phyloP scores from a whole-genome alignment of 2,113 vertebrate genomes.

The Paralichthys olivaceus region DNA sequence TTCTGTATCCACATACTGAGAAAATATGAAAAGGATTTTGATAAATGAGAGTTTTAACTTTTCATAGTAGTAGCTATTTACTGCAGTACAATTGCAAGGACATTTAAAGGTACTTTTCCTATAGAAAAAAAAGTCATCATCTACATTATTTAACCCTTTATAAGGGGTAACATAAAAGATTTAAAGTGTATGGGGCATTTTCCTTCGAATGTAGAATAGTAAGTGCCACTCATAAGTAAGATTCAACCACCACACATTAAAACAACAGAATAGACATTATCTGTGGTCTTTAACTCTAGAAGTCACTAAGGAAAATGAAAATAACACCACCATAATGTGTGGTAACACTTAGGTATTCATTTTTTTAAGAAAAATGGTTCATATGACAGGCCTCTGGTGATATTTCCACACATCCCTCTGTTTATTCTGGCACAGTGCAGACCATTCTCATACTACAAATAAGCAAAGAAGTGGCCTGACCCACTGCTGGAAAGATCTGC shows the following conservation, averaged over 20 bases:
- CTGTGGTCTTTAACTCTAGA: neutral
- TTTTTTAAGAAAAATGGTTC: slow-evolving; percentile 10
- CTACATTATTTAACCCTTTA: too few relatives aligned
- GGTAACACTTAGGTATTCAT: neutral
- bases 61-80: too few relatives aligned
- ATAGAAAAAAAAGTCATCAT: neutral
- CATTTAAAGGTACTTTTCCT: neutral
- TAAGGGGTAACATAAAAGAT: too few relatives aligned
- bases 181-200: neutral
- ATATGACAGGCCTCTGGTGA: slow-evolving; percentile 31
- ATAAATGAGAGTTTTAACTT: too few relatives aligned
- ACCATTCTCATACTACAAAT: slow-evolving; percentile 44
- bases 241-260: neutral
- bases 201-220: neutral
- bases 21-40: neutral
- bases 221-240: neutral
- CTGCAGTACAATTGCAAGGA: too few relatives aligned
- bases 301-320: neutral
- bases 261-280: neutral
- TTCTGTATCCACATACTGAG: too few relatives aligned
- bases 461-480: slow-evolving; percentile 32
- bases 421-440: slow-evolving; percentile 37
- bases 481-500: slow-evolving; percentile 7
- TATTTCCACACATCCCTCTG: slow-evolving; percentile 35
- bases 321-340: neutral